Evolutionary conservation across 2,888 invertebrate genomes (phyloP).

Genomic region (Idaea aversata): DNA sequence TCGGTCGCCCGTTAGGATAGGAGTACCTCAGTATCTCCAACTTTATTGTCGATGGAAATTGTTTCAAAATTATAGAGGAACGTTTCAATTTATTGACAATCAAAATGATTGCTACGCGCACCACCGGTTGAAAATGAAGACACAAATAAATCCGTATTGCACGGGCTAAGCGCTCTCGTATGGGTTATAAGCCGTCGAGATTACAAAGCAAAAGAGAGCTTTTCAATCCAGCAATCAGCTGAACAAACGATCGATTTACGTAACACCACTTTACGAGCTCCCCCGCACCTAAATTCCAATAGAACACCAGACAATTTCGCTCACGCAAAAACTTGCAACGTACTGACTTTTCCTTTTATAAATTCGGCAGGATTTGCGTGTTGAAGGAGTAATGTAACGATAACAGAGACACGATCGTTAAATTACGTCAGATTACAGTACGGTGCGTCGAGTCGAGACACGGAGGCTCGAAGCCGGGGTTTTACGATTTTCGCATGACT

Average conservation of each 20-base stretch:
- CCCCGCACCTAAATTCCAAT: constrained; percentile 45
- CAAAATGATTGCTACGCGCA: constrained; percentile 25
- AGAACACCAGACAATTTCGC: constrained; percentile 50
- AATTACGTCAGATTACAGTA: constrained; percentile 59
- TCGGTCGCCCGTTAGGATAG: constrained; percentile 46
- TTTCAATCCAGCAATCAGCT: constrained; percentile 68
- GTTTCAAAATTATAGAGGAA: constrained; percentile 47
- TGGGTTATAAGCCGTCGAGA: constrained; percentile 43
- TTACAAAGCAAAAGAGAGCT: constrained; percentile 56
- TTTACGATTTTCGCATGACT: constrained; percentile 73
- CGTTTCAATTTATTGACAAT: constrained; percentile 43
- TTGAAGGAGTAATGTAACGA: constrained; percentile 64
- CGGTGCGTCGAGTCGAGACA: constrained; percentile 50
- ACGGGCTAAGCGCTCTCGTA: constrained; percentile 26
- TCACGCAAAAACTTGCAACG: constrained; percentile 53
- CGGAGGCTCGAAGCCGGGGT: constrained; percentile 43
- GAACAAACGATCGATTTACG: constrained; percentile 68
- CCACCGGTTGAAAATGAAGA: constrained; percentile 18
- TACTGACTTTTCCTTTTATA: constrained; percentile 56
- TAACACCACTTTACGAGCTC: constrained; percentile 59
- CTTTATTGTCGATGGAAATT: constrained; percentile 53
- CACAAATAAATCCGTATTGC: constrained; percentile 27
- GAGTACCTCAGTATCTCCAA: constrained; percentile 34
- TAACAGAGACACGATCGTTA: constrained; percentile 64
- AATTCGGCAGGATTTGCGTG: constrained; percentile 62